Evolutionary conservation across 2,113 vertebrate species (phyloP).

Genomic region (Rhea pennata): DNA sequence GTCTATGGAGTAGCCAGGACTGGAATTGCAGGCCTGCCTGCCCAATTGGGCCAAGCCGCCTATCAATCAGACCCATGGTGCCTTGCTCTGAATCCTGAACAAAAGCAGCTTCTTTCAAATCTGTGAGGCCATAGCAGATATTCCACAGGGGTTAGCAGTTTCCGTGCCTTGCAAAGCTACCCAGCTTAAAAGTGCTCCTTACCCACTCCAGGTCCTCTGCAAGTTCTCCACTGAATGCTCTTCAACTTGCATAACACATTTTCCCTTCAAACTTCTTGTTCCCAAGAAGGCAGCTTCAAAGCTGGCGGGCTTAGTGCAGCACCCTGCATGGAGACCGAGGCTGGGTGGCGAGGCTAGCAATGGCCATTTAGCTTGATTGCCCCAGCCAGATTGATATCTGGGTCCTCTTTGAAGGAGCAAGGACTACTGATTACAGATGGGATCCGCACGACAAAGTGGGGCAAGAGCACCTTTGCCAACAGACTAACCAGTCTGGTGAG

Average conservation of each 20-base stretch:
- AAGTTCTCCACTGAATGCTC: accelerated
- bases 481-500: not conserved
- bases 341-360: not conserved
- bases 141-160: not conserved
- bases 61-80: accelerated
- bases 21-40: accelerated
- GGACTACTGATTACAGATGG: not conserved
- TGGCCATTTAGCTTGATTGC: not conserved
- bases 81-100: not conserved
- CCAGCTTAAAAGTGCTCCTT: not conserved
- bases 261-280: not conserved
- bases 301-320: not conserved
- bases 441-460: not conserved
- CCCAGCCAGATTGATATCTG: not conserved
- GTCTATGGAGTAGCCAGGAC: not conserved
- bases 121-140: not conserved
- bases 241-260: not conserved
- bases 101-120: not conserved
- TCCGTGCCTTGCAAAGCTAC: accelerated
- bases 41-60: accelerated
- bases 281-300: not conserved
- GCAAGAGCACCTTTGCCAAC: not conserved
- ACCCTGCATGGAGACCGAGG: not conserved
- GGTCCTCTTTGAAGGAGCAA: not conserved
- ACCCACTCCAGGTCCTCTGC: not conserved